Base-by-base conservation (phyloP, 2,113 vertebrate genomes). In the Holacanthus passer region DNA sequence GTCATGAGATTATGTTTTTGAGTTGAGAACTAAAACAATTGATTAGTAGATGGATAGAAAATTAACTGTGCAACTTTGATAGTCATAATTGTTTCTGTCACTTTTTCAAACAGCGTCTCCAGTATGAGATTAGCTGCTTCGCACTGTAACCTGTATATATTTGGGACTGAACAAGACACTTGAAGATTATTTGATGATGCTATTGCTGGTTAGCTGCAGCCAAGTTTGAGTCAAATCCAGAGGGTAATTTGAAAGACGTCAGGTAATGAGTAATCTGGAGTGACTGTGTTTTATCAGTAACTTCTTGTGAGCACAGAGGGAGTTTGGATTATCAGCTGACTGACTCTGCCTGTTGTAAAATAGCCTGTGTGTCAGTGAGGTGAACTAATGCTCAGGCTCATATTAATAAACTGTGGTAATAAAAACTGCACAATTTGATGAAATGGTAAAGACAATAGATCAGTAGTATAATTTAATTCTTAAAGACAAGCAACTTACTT, bases 201-300 rank as follows among this genome's bases (percentile, higher is more conserved):
- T 8, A 14, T 17, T 32, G 22, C 1, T 17, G 12, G 7, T n/a
- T 11, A 22, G 31, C 11, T 12, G 59, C 43, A 63, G 43, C 10
- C 32, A 0, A 4, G 4, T 53, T 22, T 16, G 0, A 29, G 22
- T 20, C 0, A 31, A 39, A 52, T 3, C 39, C 14, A 37, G 1
- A 1, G 3, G 24, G 24, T 41, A 0, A 52, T 70, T 41, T 17
- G 5, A 31, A 63, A 73, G 0, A 8, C 10, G 2, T 41, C 39
- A 85, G 13, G 35, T 70, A 48, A 73, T 67, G 24, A 70, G 73
- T 68, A 17, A 53, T 73, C 35, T 41, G 39, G 17, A 24, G 2
- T 22, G 2, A 29, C n/a, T 48, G 52, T 39, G 47, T 56, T 70
- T 81, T 41, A 73, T 80, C 67, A 73, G 48, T 47, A 59, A 73